phyloP scores from a whole-genome alignment of 1,140 invertebrate genomes.

The Drosophila pseudoananassae region DNA sequence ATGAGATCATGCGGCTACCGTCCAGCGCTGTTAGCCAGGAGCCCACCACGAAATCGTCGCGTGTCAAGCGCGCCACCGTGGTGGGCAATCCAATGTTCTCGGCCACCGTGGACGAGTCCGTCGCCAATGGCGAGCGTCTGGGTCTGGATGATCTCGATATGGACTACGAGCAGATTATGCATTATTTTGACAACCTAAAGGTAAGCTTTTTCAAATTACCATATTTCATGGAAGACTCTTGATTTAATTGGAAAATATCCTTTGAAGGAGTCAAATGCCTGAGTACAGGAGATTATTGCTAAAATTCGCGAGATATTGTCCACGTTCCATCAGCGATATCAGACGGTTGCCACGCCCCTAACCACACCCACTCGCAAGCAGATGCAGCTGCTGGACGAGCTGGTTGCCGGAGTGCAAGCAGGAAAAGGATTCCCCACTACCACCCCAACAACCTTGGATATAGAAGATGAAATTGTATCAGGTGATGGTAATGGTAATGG shows the following conservation, averaged over 20 bases:
- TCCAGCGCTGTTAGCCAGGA: slow-evolving; percentile 64
- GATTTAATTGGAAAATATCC: not conserved
- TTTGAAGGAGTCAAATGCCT: slow-evolving; percentile 89
- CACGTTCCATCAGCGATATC: slow-evolving; percentile 89
- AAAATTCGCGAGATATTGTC: slow-evolving; percentile 90
- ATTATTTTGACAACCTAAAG: slow-evolving; percentile 98
- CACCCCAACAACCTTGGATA: slow-evolving; percentile 7
- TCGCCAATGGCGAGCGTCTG: slow-evolving; percentile 85
- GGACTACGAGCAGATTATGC: slow-evolving; percentile 98
- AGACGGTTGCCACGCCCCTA: slow-evolving; percentile 71
- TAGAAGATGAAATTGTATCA: not conserved
- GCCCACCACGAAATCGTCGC: slow-evolving; percentile 84
- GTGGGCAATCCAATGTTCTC: slow-evolving; percentile 95
- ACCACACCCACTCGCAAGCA: slow-evolving; percentile 66
- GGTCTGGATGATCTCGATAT: slow-evolving; percentile 93
- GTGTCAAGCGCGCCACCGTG: slow-evolving; percentile 91
- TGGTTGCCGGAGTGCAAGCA: slow-evolving; percentile 40
- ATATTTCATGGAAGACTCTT: too few species aligned
- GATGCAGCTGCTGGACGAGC: slow-evolving; percentile 67
- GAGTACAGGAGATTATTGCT: slow-evolving; percentile 91
- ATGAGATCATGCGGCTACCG: slow-evolving; percentile 69
- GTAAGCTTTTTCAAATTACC: slow-evolving; percentile 85
- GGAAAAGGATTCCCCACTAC: not conserved
- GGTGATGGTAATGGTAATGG: slow-evolving; percentile 9
- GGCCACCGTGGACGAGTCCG: slow-evolving; percentile 84